Base-by-base conservation (phyloP, 2,888 invertebrate species). In the Hymenopus coronatus region DNA sequence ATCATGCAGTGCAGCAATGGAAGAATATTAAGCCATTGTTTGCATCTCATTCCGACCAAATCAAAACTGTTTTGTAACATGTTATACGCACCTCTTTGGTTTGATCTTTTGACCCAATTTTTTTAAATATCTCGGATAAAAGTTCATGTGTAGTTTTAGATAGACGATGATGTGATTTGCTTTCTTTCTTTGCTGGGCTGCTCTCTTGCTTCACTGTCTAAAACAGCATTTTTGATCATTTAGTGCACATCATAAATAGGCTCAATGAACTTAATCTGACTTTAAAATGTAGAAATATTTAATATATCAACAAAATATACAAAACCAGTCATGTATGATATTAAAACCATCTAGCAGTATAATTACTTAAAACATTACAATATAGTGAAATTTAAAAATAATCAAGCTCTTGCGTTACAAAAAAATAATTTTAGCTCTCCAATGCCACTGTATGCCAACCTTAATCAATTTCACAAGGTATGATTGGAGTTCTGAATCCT, bases 61-160 rank as follows among this genome's bases (percentile, higher is more conserved):
- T n/a, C 8, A 54, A 28, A 82, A n/a, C 25, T 70, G 54, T 25
- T 70, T 15, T 70, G 20, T 20, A 70, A 70, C 25, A 70, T 70
- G 54, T 27, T 83, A 9, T 83, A 87, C 88, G 28, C 46, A 90
- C 90, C 89, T 89, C 89, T 85, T 90, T 88, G 4, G 97, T 97
- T 90, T 97, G 97, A 90, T 98, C 97, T 93, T 97, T 98, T 85
- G 96, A 96, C 82, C 98, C 98, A 92, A 98, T 98, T 91, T 98
- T 96, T 93, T 97, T 97, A 91, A 98, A 97, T 92, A 98, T 98
- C 92, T 97, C 97, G 0, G 97, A 97, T 90, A 99, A 94, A 91
- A 97, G 96, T 91, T 97, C 98, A 92, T 98, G 98, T n/a, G 96
- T 96, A 28, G 96, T 95, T 91, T 97, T 96, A 6, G 97, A 96